Evolutionary conservation across 2,888 invertebrate species (phyloP), one percentile per base, ranked within the genome.

Genomic region (Drosophila multiciliata): DNA sequence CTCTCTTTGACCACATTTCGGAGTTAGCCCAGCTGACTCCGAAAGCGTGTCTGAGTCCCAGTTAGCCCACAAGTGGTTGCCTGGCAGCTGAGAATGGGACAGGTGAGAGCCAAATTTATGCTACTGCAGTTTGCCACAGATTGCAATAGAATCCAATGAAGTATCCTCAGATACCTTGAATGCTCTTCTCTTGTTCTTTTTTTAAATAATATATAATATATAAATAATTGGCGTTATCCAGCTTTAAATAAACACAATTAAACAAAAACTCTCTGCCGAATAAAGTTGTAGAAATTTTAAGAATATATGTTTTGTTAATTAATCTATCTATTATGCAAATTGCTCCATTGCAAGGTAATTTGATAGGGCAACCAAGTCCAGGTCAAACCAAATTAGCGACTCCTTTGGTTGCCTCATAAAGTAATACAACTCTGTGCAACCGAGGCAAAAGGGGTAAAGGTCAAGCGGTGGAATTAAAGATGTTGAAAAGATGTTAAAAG

Each of bases 61-160:
- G 63, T 76, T 69, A 59, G 69, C 87, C 78, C 81, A 86, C 85
- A 86, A 86, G 85, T 86, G 85, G 85, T 86, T 86, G 85, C 69
- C 73, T 66, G 59, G 68, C 36, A 42, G 38, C 26, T 52, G 40
- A 50, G 58, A 15, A 42, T 45, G 70, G 11, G 55, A 9, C 60
- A 58, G 69, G 61, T 70, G 61, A 33, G 68, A 45, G 26, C 32
- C 12, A 8, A 38, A 49, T 67, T 26, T 54, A 32, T 57, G 33
- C 57, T 48, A 54, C 55, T 65, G 74, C 74, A 67, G 33, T 55
- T 66, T 36, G 52, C 58, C 29, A 70, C 58, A 38, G 48, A 50
- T 58, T 55, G 35, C 17, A 38, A 53, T 61, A 42, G 49, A 42
- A 55, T 11, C 17, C 40, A 48, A n/a, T 57, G 49, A 49, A 59